These are phyloP conservation scores for Sebastes steindachneri DNA, from an alignment of 2,797 vertebrate species.

Conservation along the genomic window DNA sequence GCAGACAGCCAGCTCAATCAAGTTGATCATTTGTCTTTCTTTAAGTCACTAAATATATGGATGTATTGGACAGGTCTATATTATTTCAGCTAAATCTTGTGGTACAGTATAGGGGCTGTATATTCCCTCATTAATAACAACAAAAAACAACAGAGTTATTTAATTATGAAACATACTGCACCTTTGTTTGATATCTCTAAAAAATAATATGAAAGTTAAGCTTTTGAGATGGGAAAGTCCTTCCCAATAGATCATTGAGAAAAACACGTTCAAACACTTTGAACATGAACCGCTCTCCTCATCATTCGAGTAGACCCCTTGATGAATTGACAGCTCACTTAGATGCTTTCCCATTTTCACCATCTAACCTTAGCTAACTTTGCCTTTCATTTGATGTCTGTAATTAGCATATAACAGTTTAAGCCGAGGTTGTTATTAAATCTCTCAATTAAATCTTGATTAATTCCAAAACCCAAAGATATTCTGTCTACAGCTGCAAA, in stretches of 20 bases:
- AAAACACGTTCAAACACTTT: neutral
- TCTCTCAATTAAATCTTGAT: neutral
- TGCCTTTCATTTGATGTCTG: neutral
- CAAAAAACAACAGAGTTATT: neutral
- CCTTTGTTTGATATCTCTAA: neutral
- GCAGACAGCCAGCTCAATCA: constrained; percentile 2
- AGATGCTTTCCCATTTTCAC: neutral
- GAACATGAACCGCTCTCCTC: neutral
- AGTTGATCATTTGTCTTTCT: neutral
- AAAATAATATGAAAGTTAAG: neutral
- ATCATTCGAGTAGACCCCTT: neutral
- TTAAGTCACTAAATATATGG: neutral
- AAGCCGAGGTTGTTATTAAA: neutral
- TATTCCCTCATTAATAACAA: neutral
- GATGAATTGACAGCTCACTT: neutral
- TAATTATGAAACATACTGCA: neutral
- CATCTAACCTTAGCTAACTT: neutral
- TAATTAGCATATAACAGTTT: neutral
- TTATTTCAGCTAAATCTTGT: neutral
- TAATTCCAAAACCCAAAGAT: neutral
- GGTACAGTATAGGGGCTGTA: neutral
- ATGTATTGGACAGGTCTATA: neutral
- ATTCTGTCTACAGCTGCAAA: neutral
- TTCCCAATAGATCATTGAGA: neutral
- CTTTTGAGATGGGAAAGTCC: neutral